Conservation (phyloP, 2,113 vertebrate genomes). For the Ictidomys tridecemlineatus region DNA sequence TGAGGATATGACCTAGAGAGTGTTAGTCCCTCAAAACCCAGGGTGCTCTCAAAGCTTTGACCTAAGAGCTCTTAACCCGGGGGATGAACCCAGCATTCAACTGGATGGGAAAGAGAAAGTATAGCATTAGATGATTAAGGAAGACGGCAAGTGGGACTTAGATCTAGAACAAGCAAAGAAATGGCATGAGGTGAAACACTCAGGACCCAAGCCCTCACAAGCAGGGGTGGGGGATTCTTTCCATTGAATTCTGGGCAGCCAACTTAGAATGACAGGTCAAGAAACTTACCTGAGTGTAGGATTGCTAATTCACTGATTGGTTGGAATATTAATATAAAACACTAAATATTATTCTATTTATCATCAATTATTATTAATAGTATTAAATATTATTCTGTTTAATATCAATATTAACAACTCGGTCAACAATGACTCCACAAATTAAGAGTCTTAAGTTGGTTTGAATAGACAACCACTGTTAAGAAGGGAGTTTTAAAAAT, state of each 20-base stretch:
- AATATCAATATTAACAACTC: background rate
- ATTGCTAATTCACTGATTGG: background rate
- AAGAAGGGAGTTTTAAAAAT: background rate
- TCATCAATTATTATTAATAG: no score
- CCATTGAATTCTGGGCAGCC: background rate
- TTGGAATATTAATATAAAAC: background rate
- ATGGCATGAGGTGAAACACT: background rate
- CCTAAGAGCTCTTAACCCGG: no score
- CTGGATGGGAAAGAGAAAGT: background rate
- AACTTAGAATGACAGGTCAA: background rate
- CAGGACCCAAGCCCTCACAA: background rate
- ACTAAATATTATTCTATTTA: no score
- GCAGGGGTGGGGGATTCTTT: rapidly evolving
- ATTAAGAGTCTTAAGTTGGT: background rate
- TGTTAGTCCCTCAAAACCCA: no score
- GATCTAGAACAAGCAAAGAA: background rate
- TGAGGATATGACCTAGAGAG: background rate
- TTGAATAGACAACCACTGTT: background rate
- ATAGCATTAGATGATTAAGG: background rate
- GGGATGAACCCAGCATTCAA: background rate
- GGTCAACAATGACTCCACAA: background rate
- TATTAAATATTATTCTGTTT: background rate
- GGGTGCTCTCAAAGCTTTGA: background rate
- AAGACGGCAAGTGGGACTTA: background rate
- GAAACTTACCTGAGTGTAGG: background rate